A percentile compares a stretch with the other conserved stretches of the same genome.
Evolutionary conservation across 2,113 vertebrate genomes (phyloP).

Genomic region (Bubalus kerabau): DNA sequence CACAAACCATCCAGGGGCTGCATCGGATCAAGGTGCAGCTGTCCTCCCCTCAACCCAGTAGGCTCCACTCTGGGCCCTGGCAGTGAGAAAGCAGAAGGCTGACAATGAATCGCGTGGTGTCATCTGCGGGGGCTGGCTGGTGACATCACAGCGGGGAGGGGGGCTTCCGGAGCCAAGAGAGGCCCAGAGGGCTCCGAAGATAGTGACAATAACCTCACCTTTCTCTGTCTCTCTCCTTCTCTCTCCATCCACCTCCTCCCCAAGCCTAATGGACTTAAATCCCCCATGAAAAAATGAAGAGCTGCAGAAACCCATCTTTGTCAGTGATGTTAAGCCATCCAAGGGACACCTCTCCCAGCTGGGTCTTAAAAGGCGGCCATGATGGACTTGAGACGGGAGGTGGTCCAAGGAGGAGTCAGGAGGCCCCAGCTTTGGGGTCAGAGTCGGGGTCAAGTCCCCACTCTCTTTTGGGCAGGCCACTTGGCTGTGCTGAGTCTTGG

Average conservation of each 20-base stretch:
- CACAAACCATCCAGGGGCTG: conserved; percentile 52
- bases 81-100: conserved; percentile 36
- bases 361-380: rapidly evolving
- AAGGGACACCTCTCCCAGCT: rapidly evolving
- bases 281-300: not conserved
- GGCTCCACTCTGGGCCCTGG: not conserved
- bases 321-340: rapidly evolving
- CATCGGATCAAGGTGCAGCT: not conserved
- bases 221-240: too few species aligned
- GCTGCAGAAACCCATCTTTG: not conserved
- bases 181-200: not conserved
- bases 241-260: too few species aligned
- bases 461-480: too few species aligned
- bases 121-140: not conserved
- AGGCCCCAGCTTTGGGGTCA: not conserved
- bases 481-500: not conserved
- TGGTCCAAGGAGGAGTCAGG: rapidly evolving
- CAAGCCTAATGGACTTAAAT: not conserved
- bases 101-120: conserved; percentile 23
- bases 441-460: not conserved
- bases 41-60: not conserved
- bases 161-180: not conserved
- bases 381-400: rapidly evolving
- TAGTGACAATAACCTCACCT: rapidly evolving
- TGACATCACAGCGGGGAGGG: not conserved